phyloP scores from a whole-genome alignment of 1,140 invertebrate species.

The Portunus trituberculatus region DNA sequence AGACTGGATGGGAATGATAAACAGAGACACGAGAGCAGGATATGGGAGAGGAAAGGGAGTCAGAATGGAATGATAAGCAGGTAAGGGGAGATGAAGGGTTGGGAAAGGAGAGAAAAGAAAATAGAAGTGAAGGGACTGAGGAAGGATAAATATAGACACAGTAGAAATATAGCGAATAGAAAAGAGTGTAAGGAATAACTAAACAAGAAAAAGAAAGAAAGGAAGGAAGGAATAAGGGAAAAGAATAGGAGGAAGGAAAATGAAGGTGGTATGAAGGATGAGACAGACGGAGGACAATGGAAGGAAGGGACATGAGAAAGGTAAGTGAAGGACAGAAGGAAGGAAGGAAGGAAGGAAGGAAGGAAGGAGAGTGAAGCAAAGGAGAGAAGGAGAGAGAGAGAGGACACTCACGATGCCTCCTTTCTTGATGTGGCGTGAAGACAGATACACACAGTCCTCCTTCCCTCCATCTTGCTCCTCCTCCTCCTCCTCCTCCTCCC shows the following conservation, averaged over 20 bases:
- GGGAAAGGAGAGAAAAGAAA: not conserved
- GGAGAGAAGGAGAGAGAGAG: not conserved
- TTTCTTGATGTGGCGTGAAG: constrained; percentile 19
- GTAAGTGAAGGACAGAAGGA: not conserved
- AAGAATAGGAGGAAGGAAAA: not conserved
- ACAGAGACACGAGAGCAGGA: not conserved
- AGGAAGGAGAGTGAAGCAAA: not conserved
- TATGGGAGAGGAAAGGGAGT: not conserved
- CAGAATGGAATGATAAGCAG: not conserved
- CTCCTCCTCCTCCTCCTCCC: constrained; percentile 9
- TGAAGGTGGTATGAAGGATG: not conserved
- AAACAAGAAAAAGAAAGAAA: too few relatives aligned
- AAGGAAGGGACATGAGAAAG: too few relatives aligned
- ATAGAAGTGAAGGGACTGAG: not conserved
- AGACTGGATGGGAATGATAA: not conserved
- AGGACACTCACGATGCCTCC: constrained; percentile 28
- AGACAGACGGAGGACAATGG: not conserved
- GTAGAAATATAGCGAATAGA: too few relatives aligned
- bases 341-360: not conserved
- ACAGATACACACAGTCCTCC: constrained; percentile 35
- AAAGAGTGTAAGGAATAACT: too few relatives aligned
- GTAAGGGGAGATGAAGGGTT: not conserved
- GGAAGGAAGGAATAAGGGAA: too few relatives aligned
- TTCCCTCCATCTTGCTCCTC: not conserved
- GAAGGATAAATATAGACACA: too few relatives aligned